phyloP scores from a whole-genome alignment of 2,113 vertebrate genomes.

The Gracilinanus agilis region DNA sequence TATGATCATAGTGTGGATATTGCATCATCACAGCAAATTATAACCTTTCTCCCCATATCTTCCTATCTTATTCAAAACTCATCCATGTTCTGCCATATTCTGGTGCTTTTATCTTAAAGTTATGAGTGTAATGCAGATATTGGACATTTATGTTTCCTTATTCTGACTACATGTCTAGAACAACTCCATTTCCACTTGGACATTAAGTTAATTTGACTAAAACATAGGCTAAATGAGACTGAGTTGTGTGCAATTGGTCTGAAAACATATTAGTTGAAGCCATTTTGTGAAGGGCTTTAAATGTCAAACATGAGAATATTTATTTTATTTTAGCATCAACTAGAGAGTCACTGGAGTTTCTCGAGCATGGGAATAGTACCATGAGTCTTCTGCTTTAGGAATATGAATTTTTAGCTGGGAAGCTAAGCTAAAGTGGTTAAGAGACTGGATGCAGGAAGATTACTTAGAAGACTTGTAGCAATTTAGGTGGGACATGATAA shows the following conservation, averaged over 20 bases:
- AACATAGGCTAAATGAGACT: neutral
- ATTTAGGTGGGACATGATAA: neutral
- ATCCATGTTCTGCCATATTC: neutral
- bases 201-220: neutral
- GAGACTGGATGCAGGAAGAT: neutral
- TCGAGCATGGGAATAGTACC: neutral
- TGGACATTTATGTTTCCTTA: neutral
- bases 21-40: neutral
- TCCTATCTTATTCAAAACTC: neutral
- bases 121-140: neutral
- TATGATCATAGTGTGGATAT: neutral
- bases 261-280: neutral
- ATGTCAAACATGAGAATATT: neutral
- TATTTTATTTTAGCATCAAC: neutral
- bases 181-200: neutral
- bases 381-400: neutral
- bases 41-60: neutral
- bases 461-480: neutral
- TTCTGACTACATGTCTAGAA: neutral
- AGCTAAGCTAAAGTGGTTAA: neutral
- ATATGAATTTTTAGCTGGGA: neutral
- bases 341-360: neutral
- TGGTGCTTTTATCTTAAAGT: neutral
- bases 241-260: neutral
- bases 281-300: neutral